phyloP scores from a whole-genome alignment of 2,888 invertebrate genomes.

The Ornithoptera alexandrae region DNA sequence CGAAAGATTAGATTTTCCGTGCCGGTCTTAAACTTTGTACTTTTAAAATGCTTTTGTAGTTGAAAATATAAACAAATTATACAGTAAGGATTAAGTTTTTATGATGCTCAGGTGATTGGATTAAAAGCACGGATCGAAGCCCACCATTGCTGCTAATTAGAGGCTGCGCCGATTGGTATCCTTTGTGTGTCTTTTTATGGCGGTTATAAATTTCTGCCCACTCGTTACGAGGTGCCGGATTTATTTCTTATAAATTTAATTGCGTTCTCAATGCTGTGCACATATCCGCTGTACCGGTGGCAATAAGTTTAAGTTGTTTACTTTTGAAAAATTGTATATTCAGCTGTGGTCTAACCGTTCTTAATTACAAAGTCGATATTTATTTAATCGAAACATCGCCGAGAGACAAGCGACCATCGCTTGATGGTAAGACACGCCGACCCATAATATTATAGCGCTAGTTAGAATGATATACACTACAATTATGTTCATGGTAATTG shows the following conservation, averaged over 20 bases:
- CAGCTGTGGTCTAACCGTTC: not conserved
- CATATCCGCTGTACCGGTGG: conserved; percentile 37
- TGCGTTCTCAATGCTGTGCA: conserved; percentile 47
- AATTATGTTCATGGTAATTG: no score
- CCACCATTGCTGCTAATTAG: conserved; percentile 45
- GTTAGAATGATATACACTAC: no score
- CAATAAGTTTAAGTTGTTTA: conserved; percentile 22
- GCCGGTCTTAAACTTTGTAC: not conserved
- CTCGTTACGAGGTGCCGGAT: conserved; percentile 42
- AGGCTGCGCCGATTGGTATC: conserved; percentile 50
- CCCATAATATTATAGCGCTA: no score
- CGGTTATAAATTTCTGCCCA: conserved; percentile 63
- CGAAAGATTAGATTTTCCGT: not conserved
- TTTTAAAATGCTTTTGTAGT: not conserved
- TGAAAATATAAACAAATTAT: not conserved
- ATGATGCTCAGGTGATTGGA: not conserved
- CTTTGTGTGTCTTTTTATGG: conserved; percentile 65
- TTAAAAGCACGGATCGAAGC: conserved; percentile 27
- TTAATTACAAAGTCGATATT: not conserved
- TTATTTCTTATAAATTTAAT: conserved; percentile 62
- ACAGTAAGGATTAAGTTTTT: not conserved
- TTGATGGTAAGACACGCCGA: no score
- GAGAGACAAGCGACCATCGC: no score
- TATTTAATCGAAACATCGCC: no score
- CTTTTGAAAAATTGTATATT: not conserved